These are phyloP conservation scores for Lamprotornis superbus DNA, from an alignment of 2,113 vertebrate species.

Conservation along the genomic window DNA sequence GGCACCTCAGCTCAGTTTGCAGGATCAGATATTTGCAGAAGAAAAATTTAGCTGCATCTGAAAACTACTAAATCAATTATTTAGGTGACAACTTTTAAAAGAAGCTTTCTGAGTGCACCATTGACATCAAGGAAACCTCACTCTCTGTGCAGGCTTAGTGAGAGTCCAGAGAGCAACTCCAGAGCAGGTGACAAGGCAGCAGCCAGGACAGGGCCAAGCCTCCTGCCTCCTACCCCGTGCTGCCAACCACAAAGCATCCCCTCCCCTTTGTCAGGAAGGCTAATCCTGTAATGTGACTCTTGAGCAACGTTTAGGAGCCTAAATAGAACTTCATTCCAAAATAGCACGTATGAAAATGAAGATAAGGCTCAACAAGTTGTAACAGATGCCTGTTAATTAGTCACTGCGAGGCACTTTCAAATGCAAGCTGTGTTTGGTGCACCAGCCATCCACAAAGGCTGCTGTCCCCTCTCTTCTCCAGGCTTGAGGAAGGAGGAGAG, in stretches of 20 bases:
- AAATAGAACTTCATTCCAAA: slow-evolving; percentile 68
- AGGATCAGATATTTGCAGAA: background rate
- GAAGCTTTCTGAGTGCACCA: background rate
- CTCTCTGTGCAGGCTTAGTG: background rate
- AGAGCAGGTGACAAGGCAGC: background rate
- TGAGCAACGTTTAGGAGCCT: slow-evolving; percentile 45
- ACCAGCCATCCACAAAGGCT: background rate
- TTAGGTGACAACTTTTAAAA: background rate
- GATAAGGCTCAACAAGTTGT: slow-evolving; percentile 68
- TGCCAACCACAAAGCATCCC: slow-evolving; percentile 43
- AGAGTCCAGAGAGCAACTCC: background rate
- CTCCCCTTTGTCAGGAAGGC: slow-evolving; percentile 47
- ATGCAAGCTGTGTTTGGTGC: background rate
- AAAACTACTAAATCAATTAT: background rate
- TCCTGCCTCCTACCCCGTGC: background rate
- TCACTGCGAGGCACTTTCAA: slow-evolving; percentile 31
- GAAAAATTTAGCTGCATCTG: background rate
- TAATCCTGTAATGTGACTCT: slow-evolving; percentile 65
- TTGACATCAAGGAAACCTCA: background rate
- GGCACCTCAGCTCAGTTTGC: background rate
- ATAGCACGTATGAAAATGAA: slow-evolving; percentile 55
- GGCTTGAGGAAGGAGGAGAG: background rate
- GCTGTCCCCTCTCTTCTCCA: background rate
- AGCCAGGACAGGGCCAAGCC: background rate
- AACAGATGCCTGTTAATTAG: slow-evolving; percentile 68